phyloP scores from a whole-genome alignment of 2,888 invertebrate species.

The Pharmacophagus antenor region DNA sequence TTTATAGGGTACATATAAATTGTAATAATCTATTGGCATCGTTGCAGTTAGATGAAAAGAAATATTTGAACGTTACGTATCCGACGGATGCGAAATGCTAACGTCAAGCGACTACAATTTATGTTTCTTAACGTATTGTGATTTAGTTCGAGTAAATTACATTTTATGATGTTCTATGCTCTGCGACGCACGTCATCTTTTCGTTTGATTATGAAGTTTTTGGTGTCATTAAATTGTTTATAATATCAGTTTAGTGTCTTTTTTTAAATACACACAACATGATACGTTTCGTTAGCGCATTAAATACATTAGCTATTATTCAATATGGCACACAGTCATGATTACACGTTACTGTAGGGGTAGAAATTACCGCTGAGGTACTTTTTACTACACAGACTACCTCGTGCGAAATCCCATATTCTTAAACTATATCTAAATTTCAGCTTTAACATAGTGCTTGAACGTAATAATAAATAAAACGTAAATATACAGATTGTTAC shows the following conservation, averaged over 20 bases:
- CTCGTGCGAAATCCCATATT: no score
- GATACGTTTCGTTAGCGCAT: no score
- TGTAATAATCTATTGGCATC: background rate
- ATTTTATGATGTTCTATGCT: constrained; percentile 20
- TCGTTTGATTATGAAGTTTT: constrained; percentile 12
- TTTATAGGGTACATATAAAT: background rate
- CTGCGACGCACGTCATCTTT: constrained; percentile 15
- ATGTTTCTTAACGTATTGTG: constrained; percentile 4
- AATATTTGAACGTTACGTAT: constrained; percentile 2
- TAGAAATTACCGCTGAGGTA: no score
- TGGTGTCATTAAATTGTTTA: constrained; percentile 12
- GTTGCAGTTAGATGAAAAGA: background rate
- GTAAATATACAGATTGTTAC: no score
- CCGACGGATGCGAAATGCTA: background rate
- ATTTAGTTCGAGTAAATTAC: constrained; percentile 21
- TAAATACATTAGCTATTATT: no score
- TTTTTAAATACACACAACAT: no score
- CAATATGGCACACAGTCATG: no score
- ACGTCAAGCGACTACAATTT: constrained; percentile 12
- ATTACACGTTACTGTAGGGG: no score
- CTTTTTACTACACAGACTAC: no score
- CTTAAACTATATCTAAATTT: background rate
- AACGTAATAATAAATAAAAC: no score
- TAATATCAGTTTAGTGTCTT: no score
- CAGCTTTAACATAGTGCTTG: background rate